Evolutionary conservation across 2,113 vertebrate genomes (phyloP), one percentile per base, ranked within the genome.

Genomic region (Anas platyrhynchos): DNA sequence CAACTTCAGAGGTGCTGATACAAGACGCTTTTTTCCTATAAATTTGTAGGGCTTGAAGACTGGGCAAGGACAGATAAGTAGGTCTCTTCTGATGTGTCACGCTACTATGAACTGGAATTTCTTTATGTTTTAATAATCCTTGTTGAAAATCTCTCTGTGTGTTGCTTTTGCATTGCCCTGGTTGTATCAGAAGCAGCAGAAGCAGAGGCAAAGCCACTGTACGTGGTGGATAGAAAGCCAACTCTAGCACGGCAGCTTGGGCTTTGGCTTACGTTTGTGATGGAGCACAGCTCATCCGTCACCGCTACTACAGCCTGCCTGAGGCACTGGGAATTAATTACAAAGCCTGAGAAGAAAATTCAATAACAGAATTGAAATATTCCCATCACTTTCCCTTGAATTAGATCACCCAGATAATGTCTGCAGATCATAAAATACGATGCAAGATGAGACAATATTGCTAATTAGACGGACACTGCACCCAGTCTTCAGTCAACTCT

Each of bases 131-230:
- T 66, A 16, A 41, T 13, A 7, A 8, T 63, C 20, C 0, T 22
- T 22, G 46, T 48, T 48, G 20, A 48, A 43, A 0, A 0, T 16
- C 7, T 22, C 46, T 4, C 32, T 4, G 0, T 1, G 61, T 12
- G 21, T 44, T 66, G 36, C n/a, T 27, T 46, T 32, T 32, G 8
- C 15, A 7, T 22, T 23, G 31, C 77, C 27, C 1, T 0, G 3
- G 62, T 7, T 46, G 31, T 7, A 3, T 11, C 52, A 44, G 32
- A 58, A 61, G 7, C 4, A 23, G n/a, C 32, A 74, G 71, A 17
- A 58, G 66, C 48, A 56, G 83, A 44, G 29, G 38, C 4, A 25
- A 46, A 25, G 68, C 27, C 56, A 15, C 43, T 69, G 36, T 0
- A 23, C 1, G 0, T 25, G 52, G 56, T 25, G 58, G 38, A 20